Evolutionary conservation across 2,797 vertebrate species (phyloP), one percentile per base, ranked within the genome.

Genomic region (Brachyrhaphis roseni): DNA sequence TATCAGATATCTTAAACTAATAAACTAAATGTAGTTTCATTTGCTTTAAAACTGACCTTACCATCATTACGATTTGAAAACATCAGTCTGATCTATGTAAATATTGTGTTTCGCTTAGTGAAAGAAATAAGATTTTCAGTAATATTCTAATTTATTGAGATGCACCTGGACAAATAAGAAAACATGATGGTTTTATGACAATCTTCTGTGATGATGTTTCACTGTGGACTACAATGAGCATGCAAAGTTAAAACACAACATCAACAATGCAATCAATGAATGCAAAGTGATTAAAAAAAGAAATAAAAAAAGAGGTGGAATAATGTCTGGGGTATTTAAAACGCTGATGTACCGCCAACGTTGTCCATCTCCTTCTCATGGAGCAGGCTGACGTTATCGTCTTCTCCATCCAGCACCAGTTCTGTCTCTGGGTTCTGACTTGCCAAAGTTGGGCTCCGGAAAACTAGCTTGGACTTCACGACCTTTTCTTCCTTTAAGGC

Each of bases 361-460:
- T 97, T 98, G 96, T 99, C 98, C 78, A 98, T 96, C 91, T 99
- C 98, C 80, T 99, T 99, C 91, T 99, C 98, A 88, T 99, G 98
- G 59, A 99, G 96, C 76, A 99, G 94, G 86, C 98, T 98, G 90
- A 96, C 96, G 0, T 96, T 95, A 76, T 99, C 98, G 4, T 99
- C 98, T 2, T 99, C 98, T 66, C 97, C 98, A 87, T 99, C 98
- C 82, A 99, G 93, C 94, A 97, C 95, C 76, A 99, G 95, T 76
- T 99, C 98, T 0, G 96, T 95, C 93, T 99, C 98, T 0, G 97
- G 93, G 89, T 94, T 98, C 92, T 97, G 98, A 93, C 92, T 97
- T 81, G 96, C 94, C 45, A 95, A 91, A 1, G 95, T 93, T 86
- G 98, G 97, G 90, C 96, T 96, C 74, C 97, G 94, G 90, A 97